Conservation (phyloP, 2,888 invertebrate species). For the Apotomis betuletana region DNA sequence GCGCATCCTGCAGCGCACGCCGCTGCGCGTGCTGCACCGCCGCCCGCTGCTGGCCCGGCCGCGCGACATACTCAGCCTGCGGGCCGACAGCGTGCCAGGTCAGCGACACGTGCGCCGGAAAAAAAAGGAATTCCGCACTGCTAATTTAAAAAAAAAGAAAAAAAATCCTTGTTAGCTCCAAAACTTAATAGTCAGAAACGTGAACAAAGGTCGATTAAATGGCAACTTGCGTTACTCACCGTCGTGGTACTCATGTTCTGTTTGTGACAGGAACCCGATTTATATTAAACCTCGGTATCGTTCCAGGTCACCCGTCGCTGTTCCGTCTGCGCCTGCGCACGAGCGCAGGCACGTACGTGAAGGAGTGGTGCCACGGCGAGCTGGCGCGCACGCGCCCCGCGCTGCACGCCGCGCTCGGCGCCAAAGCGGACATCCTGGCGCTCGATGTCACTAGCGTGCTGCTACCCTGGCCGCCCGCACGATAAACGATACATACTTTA, state of each 20-base stretch:
- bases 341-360: slow-evolving; percentile 97
- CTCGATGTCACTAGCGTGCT: slow-evolving; percentile 93
- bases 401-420: slow-evolving; percentile 86
- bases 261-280: too few species aligned
- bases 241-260: too few species aligned
- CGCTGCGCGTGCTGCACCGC: slow-evolving; percentile 94
- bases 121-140: background rate
- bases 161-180: too few species aligned
- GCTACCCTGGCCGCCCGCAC: slow-evolving; percentile 86
- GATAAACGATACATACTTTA: slow-evolving; percentile 23
- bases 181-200: too few species aligned
- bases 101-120: background rate
- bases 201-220: too few species aligned
- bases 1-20: slow-evolving; percentile 91
- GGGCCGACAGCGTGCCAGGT: slow-evolving; percentile 81
- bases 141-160: too few species aligned
- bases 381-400: slow-evolving; percentile 94
- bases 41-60: slow-evolving; percentile 88
- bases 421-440: slow-evolving; percentile 93
- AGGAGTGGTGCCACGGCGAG: slow-evolving; percentile 99
- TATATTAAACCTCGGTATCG: too few species aligned
- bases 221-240: too few species aligned
- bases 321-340: slow-evolving; percentile 89
- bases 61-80: slow-evolving; percentile 84
- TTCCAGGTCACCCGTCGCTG: slow-evolving; percentile 72